phyloP scores from a whole-genome alignment of 2,113 vertebrate genomes.

The Rhinoderma darwinii region DNA sequence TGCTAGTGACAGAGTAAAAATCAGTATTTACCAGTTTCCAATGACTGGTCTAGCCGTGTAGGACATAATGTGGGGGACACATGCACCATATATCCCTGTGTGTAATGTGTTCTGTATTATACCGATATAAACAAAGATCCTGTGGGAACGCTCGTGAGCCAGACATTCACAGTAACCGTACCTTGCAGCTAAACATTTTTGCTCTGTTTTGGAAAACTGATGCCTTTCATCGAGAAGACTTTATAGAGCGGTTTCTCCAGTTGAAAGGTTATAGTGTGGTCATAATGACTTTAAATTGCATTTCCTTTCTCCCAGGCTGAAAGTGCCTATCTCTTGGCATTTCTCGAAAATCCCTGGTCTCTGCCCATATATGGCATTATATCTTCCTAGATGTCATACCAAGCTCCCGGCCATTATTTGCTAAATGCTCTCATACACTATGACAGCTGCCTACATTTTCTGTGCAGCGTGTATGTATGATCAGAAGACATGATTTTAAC shows the following conservation, averaged over 20 bases:
- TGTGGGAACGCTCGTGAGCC: constrained; percentile 61
- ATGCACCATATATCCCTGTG: not conserved
- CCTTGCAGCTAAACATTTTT: constrained; percentile 56
- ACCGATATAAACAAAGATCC: constrained; percentile 73
- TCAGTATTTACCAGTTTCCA: too few relatives aligned
- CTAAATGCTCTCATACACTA: constrained; percentile 47
- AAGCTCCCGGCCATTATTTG: constrained; percentile 57
- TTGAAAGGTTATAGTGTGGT: constrained; percentile 64
- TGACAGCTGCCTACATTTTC: not conserved
- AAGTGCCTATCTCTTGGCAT: constrained; percentile 65
- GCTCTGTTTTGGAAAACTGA: constrained; percentile 56
- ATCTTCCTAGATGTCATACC: constrained; percentile 58
- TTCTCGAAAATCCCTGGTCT: constrained; percentile 54
- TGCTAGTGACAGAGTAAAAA: too few relatives aligned
- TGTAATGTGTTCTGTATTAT: constrained; percentile 63
- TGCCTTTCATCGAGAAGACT: constrained; percentile 61
- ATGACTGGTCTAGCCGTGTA: not conserved
- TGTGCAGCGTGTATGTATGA: not conserved
- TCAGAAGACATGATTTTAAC: not conserved
- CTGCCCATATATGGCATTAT: constrained; percentile 64
- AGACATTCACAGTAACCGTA: constrained; percentile 65
- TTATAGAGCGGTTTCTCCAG: constrained; percentile 56
- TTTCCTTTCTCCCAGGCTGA: constrained; percentile 64
- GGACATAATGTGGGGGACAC: not conserved
- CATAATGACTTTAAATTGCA: constrained; percentile 55